Conservation (phyloP, 2,113 vertebrate genomes). For the Sander lucioperca region DNA sequence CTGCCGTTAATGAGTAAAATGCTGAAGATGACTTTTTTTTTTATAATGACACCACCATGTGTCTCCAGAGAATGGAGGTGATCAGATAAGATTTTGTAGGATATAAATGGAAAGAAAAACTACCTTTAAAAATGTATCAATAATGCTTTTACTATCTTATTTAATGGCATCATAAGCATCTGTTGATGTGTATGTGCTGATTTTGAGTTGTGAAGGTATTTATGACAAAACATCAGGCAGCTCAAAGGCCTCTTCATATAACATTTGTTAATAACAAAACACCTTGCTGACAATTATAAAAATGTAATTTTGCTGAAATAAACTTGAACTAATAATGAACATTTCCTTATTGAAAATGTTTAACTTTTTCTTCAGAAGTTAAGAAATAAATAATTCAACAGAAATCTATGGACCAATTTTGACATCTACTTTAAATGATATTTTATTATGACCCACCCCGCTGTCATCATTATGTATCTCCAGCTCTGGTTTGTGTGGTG, state of each 20-base stretch:
- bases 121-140: not conserved
- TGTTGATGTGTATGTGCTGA: not conserved
- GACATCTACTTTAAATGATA: not conserved
- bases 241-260: not conserved
- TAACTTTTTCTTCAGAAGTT: too few species aligned
- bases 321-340: not conserved
- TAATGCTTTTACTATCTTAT: not conserved
- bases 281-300: not conserved
- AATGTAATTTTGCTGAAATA: not conserved
- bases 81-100: not conserved
- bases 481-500: slow-evolving; percentile 92
- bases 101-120: not conserved
- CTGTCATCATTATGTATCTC: slow-evolving; percentile 29
- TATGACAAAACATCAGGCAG: not conserved
- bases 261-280: not conserved
- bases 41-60: not conserved
- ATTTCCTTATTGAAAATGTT: not conserved
- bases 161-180: not conserved
- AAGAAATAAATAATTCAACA: not conserved
- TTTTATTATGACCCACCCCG: not conserved
- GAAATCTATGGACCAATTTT: not conserved
- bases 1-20: slow-evolving; percentile 9
- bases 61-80: not conserved
- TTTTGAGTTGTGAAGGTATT: not conserved
- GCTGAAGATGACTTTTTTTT: not conserved